Evolutionary conservation across 2,113 vertebrate genomes (phyloP).

Genomic region (Brachirus orientalis): DNA sequence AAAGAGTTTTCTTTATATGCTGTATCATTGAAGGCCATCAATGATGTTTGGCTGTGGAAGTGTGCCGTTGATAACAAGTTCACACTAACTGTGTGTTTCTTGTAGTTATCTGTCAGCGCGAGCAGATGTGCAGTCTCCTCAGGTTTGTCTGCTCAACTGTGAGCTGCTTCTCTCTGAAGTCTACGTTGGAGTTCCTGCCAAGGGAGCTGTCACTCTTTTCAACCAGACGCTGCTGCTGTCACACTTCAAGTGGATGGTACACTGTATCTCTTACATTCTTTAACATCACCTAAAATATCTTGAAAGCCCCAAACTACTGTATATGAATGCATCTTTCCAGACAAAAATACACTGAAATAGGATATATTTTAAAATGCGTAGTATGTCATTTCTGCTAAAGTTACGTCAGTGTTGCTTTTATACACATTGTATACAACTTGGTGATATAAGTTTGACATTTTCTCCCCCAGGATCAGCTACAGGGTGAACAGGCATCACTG

Average conservation of each 20-base stretch:
- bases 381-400: too few species aligned
- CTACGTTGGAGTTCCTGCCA: constrained; percentile 83
- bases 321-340: too few species aligned
- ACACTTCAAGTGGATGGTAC: constrained; percentile 85
- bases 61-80: too few species aligned
- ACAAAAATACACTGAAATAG: too few species aligned
- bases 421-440: background rate
- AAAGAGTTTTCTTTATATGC: too few species aligned
- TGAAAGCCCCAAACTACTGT: too few species aligned
- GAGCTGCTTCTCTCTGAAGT: constrained; percentile 82
- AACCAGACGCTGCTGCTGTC: constrained; percentile 90
- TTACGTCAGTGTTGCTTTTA: too few species aligned
- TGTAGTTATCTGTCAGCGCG: constrained; percentile 87
- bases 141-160: constrained; percentile 84
- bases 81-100: constrained; percentile 58
- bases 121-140: constrained; percentile 88
- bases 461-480: constrained; percentile 76
- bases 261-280: background rate
- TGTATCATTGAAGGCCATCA: too few species aligned
- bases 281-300: too few species aligned
- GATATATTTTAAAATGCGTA: too few species aligned
- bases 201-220: constrained; percentile 76
- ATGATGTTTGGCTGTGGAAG: too few species aligned
- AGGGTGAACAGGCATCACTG: constrained; percentile 80
- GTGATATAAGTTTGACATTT: background rate